Evolutionary conservation across 2,888 invertebrate species (phyloP).

Genomic region (Drosophila nigritarsus): DNA sequence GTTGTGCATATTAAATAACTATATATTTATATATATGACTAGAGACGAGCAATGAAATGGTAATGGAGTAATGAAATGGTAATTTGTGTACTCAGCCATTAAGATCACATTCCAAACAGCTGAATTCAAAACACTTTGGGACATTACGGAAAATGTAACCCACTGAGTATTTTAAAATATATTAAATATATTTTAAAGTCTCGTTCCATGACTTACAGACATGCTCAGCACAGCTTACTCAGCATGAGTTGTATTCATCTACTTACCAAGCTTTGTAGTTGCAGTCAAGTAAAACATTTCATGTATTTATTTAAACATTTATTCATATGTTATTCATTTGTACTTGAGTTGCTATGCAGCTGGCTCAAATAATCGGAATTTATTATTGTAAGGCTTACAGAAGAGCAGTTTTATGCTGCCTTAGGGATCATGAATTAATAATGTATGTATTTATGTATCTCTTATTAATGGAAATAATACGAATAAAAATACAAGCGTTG

Average conservation of each 20-base stretch:
- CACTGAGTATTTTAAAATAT: not conserved
- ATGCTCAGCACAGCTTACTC: not conserved
- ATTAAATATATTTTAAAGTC: not conserved
- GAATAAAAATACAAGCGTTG: constrained; percentile 18
- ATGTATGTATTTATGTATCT: constrained; percentile 1
- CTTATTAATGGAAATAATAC: not conserved
- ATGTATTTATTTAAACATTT: constrained; percentile 20
- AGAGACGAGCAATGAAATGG: not conserved
- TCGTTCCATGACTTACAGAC: not conserved
- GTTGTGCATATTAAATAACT: constrained; percentile 11
- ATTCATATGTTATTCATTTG: constrained; percentile 15
- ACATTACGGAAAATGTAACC: not conserved
- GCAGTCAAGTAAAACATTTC: not conserved
- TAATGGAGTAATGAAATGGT: not conserved
- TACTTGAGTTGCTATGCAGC: constrained; percentile 9
- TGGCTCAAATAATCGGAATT: constrained; percentile 12
- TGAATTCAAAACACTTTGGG: not conserved
- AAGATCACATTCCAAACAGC: not conserved
- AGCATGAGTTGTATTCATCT: not conserved
- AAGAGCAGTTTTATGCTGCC: constrained; percentile 2
- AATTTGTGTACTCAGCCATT: not conserved
- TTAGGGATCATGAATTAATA: not conserved
- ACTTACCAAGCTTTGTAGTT: not conserved
- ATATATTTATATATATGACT: not conserved
- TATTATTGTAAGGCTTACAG: constrained; percentile 6